phyloP scores from a whole-genome alignment of 2,113 vertebrate species.

The Conger conger region DNA sequence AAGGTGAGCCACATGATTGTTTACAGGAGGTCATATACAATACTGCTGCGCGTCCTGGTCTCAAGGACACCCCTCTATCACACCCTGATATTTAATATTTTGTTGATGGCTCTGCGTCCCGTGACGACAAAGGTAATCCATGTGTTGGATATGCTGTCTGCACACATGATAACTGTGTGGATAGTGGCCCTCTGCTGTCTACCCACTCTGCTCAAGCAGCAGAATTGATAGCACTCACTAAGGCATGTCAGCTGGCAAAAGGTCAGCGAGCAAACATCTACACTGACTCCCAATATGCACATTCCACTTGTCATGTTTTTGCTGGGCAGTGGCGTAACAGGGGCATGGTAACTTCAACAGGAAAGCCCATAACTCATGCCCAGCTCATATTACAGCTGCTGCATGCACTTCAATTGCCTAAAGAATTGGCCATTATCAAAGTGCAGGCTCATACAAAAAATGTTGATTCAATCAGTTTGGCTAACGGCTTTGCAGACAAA shows the following conservation, averaged over 20 bases:
- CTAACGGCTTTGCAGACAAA: too few relatives aligned
- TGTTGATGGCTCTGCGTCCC: slow-evolving; percentile 13
- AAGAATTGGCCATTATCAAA: too few relatives aligned
- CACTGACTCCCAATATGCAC: slow-evolving; percentile 22
- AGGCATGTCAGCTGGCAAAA: slow-evolving; percentile 24
- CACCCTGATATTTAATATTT: neutral
- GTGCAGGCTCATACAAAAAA: too few relatives aligned
- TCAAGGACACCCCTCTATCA: neutral
- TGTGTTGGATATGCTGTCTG: slow-evolving; percentile 19
- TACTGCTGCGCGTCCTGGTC: neutral
- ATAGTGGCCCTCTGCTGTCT: neutral
- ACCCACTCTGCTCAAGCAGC: slow-evolving; percentile 28
- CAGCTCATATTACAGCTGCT: too few relatives aligned
- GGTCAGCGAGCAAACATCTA: slow-evolving; percentile 14
- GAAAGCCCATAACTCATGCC: too few relatives aligned
- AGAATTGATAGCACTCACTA: slow-evolving; percentile 23
- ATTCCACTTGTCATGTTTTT: too few relatives aligned
- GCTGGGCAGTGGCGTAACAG: too few relatives aligned
- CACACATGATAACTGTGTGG: neutral
- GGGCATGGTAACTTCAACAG: too few relatives aligned
- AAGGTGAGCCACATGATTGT: neutral
- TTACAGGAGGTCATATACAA: neutral
- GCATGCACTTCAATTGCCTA: too few relatives aligned
- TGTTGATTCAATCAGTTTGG: too few relatives aligned
- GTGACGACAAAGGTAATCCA: neutral